A percentile compares a stretch with the other conserved stretches of the same genome.
phyloP scores from a whole-genome alignment of 2,113 vertebrate genomes.

The Gambusia holbrooki region DNA sequence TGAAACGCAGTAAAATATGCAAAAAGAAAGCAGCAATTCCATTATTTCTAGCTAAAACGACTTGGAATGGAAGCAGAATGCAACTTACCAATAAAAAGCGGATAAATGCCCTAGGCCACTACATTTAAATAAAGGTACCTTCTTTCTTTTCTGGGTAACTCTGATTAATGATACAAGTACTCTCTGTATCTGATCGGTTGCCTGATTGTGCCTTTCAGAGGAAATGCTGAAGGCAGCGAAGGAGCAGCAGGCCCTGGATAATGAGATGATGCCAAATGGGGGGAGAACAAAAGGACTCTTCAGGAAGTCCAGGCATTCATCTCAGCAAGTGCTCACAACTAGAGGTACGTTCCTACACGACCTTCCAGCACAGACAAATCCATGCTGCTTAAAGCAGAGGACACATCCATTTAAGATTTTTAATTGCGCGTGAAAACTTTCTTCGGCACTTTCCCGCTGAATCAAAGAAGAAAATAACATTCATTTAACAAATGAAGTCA shows the following conservation, averaged over 20 bases:
- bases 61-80: background rate
- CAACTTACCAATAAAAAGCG: background rate
- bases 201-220: conserved; percentile 76
- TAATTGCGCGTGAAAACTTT: background rate
- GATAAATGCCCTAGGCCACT: background rate
- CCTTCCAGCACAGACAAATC: too few relatives aligned
- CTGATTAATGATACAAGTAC: too few relatives aligned
- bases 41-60: background rate
- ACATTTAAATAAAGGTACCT: background rate
- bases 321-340: conserved; percentile 78
- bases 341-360: conserved; percentile 78
- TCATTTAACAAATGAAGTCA: conserved; percentile 53
- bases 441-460: background rate
- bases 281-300: conserved; percentile 81
- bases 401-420: background rate
- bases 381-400: background rate
- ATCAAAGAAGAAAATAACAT: conserved; percentile 16
- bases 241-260: conserved; percentile 87
- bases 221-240: conserved; percentile 87
- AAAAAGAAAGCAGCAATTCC: background rate
- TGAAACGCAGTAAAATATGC: background rate
- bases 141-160: too few relatives aligned
- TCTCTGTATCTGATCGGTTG: background rate
- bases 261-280: conserved; percentile 82
- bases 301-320: conserved; percentile 82